Evolutionary conservation across 2,113 vertebrate genomes (phyloP), one percentile per base, ranked within the genome.

Genomic region (Fulica atra): DNA sequence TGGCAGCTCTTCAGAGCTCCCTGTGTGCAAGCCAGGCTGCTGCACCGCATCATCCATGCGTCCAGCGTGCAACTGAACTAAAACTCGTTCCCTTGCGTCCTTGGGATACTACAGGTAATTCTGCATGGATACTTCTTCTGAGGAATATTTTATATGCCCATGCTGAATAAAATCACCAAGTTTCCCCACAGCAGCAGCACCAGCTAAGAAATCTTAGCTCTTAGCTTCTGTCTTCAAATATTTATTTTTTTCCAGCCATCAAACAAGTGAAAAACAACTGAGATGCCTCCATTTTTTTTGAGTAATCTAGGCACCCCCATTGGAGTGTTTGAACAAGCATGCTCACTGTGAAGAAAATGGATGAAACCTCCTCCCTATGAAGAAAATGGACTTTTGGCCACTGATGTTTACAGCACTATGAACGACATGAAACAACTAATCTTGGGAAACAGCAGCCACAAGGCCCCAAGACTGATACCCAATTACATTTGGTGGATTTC

Each of bases 371-470:
- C 11, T 56, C 13, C 42, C 15, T 56, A 2, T 33, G 42, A 92
- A 68, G 46, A 38, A 90, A 87, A 79, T 2, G 4, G 23, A 57
- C 26, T 33, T 59, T 23, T 20, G n/a, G n/a, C 7, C 42, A 51
- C 20, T 31, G n/a, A 61, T 33, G 33, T 46, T 46, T 50, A 13
- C 16, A 46, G 13, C 8, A 15, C 23, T 33, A 3, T 1, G 10
- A 73, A 48, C 0, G 0, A 61, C 2, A 24, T 1, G 9, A 65
- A 88, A 94, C 46, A 73, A 51, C 26, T n/a, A 11, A 51, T 59
- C 42, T 56, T 1, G 4, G 44, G 38, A 7, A 83, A 86, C 5
- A 42, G 53, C 33, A 76, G 29, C 31, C 35, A 50, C 28, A 11
- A 53, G 10, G n/a, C 44, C 69, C 48, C 36, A 68, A 64, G 38